Conservation (phyloP, 2,797 vertebrate species). For the Manis pentadactyla region DNA sequence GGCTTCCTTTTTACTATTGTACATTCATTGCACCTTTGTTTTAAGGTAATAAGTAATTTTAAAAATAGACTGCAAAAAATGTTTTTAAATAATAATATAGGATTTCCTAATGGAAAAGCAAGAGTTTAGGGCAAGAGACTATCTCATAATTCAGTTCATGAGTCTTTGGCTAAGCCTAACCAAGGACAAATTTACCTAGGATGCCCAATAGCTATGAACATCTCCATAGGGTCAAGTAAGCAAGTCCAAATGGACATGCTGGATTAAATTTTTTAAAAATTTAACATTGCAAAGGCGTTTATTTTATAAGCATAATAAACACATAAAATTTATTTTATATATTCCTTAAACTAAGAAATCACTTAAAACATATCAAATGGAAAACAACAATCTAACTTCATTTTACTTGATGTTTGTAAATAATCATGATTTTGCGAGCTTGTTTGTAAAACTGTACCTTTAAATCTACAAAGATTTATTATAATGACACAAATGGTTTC, state of each 20-base stretch:
- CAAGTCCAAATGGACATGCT: conserved; percentile 77
- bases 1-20: conserved; percentile 96
- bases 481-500: conserved; percentile 86
- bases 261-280: conserved; percentile 60
- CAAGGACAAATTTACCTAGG: conserved; percentile 66
- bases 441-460: conserved; percentile 90
- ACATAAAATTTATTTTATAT: too few relatives aligned
- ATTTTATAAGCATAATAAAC: neutral
- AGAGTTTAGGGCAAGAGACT: conserved; percentile 50
- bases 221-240: conserved; percentile 77
- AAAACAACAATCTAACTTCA: conserved; percentile 97
- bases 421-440: conserved; percentile 91
- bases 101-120: neutral
- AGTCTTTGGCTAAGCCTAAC: conserved; percentile 80
- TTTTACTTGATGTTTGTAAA: conserved; percentile 92
- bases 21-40: conserved; percentile 96
- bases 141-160: conserved; percentile 55
- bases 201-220: conserved; percentile 59
- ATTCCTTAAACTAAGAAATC: conserved; percentile 58
- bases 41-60: conserved; percentile 95
- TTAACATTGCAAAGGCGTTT: neutral
- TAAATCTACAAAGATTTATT: conserved; percentile 88
- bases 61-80: conserved; percentile 88
- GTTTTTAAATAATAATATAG: conserved; percentile 60
- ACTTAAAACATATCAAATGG: conserved; percentile 90